Conservation (phyloP, 2,113 vertebrate species). For the Holacanthus passer region DNA sequence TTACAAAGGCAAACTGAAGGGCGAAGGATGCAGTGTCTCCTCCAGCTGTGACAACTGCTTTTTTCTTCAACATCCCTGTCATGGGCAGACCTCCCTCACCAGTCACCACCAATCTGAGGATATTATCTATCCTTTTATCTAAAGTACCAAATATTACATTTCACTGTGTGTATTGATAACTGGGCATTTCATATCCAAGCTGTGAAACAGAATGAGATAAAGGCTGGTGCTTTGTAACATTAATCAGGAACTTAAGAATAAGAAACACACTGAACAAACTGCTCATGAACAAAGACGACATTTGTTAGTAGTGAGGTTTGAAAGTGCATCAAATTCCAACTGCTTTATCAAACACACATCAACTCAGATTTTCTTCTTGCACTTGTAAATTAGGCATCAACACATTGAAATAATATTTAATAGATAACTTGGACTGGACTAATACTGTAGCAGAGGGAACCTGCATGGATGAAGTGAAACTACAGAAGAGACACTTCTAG, state of each 20-base stretch:
- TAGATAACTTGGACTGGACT: neutral
- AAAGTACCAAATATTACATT: neutral
- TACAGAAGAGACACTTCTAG: neutral
- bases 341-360: neutral
- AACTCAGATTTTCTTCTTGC: neutral
- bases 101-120: neutral
- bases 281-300: constrained; percentile 6
- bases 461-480: constrained; percentile 4
- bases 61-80: neutral
- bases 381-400: neutral
- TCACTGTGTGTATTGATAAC: neutral
- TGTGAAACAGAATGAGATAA: constrained; percentile 2
- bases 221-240: neutral
- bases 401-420: neutral
- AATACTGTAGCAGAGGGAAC: neutral
- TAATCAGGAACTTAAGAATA: neutral
- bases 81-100: neutral
- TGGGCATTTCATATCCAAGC: constrained; percentile 5
- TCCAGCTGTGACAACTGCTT: neutral
- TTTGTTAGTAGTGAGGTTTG: neutral
- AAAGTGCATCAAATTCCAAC: neutral
- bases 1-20: neutral
- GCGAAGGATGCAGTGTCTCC: too few species aligned
- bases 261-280: neutral
- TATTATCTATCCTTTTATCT: too few species aligned